Base-by-base conservation (phyloP, 1,140 invertebrate species). In the Drosophila trapezifrons region DNA sequence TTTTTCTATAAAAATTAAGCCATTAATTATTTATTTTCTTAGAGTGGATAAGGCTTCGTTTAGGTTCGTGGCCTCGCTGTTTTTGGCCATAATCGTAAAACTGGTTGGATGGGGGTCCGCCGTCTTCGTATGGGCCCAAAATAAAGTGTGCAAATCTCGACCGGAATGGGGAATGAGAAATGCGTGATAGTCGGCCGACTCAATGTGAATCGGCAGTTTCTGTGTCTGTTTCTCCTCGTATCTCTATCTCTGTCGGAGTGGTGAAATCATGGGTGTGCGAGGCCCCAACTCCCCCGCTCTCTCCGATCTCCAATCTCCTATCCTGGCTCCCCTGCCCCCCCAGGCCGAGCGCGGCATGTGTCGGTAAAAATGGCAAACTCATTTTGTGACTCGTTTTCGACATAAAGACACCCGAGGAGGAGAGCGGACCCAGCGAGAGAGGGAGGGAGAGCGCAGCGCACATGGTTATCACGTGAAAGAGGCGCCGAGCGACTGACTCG, bases 401-500 rank as follows among this genome's bases (percentile, higher is more conserved):
- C 60, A 65, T 49, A 55, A 47, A 46, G 37, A 52, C 35, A 49
- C 25, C 29, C 29, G 29, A 35, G 25, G 17, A 27, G 40, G 29
- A 27, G 40, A 46, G 45, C 38, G 27, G 27, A 37, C 45, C 4
- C 20, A 38, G 12, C 51, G 47, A 35, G 40, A 38, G 40, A 42
- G 49, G 22, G 60, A 55, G 54, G 18, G 58, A 63, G n/a, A 42
- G 43, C 29, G 22, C 58, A 76, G 64, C 87, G 65, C 87, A 87
- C 78, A 80, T 90, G 82, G 66, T 70, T 66, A 90, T 90, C 86
- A 90, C 87, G 87, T 90, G 87, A 90, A 90, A 76, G 76, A 49
- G 52, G 45, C 63, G 72, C 76, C 64, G 72, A 71, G 66, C 43
- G 20, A 13, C 17, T 7, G 47, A 49, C 45, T 83, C 80, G 84